Percentiles rank a stretch among this genome's conserved stretches.
phyloP scores from a whole-genome alignment of 2,888 invertebrate species.

The Patella caerulea region DNA sequence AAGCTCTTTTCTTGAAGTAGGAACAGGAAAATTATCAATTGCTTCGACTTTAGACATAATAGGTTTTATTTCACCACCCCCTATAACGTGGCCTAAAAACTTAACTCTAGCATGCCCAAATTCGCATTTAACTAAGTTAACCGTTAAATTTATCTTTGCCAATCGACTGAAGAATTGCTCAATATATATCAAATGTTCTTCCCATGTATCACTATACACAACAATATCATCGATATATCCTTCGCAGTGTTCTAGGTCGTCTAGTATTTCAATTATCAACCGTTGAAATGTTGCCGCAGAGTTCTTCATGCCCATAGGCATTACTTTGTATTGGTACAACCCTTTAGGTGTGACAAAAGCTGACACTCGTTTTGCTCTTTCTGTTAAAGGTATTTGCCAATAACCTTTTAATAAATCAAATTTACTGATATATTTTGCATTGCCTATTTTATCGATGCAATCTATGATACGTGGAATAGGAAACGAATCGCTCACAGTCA shows the following conservation, averaged over 20 bases:
- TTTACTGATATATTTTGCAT: conserved; percentile 31
- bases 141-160: conserved; percentile 11
- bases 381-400: conserved; percentile 26
- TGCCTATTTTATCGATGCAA: conserved; percentile 35
- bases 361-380: conserved; percentile 28
- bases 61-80: conserved; percentile 36
- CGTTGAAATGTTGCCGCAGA: conserved; percentile 21
- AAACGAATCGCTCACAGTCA: conserved; percentile 27
- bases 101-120: conserved; percentile 26
- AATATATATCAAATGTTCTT: conserved; percentile 17
- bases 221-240: conserved; percentile 22
- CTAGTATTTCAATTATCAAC: conserved; percentile 14
- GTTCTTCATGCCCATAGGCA: conserved; percentile 32
- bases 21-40: conserved; percentile 31
- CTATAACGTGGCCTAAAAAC: conserved; percentile 41
- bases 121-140: conserved; percentile 25
- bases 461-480: conserved; percentile 34
- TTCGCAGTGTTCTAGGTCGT: neutral
- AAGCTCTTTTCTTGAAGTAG: conserved; percentile 31
- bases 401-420: conserved; percentile 39
- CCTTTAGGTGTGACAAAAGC: conserved; percentile 28
- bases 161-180: neutral
- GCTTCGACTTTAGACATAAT: conserved; percentile 27
- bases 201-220: conserved; percentile 13
- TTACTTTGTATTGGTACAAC: conserved; percentile 27